These are phyloP conservation scores for Scrobipalpa atriplicella DNA, from an alignment of 2,888 invertebrate species.

Conservation along the genomic window DNA sequence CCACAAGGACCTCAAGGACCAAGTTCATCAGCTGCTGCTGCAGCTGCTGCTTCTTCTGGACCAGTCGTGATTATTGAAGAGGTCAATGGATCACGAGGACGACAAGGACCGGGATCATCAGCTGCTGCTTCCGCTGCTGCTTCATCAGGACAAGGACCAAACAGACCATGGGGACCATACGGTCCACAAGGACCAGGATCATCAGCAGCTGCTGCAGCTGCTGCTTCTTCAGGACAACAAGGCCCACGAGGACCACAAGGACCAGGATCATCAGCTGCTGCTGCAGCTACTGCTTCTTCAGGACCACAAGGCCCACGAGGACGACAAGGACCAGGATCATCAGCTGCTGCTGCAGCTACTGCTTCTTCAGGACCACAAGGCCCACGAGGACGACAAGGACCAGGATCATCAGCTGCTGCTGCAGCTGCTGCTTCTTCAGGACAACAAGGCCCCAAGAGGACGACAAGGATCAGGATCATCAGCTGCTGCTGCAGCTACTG, in stretches of 20 bases:
- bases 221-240: conserved; percentile 15
- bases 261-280: conserved; percentile 26
- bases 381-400: conserved; percentile 5
- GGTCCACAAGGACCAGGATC: conserved; percentile 25
- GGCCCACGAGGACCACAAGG: conserved; percentile 32
- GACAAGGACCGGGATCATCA: conserved; percentile 28
- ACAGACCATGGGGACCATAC: conserved; percentile 28
- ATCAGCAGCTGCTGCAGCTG: not conserved
- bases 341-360: conserved; percentile 29
- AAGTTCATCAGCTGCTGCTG: conserved; percentile 24
- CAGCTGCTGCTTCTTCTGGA: conserved; percentile 13
- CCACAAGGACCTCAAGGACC: conserved; percentile 24
- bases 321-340: conserved; percentile 11
- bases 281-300: conserved; percentile 23
- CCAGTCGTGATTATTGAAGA: not conserved
- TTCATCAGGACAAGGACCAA: conserved; percentile 20
- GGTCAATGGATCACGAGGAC: not conserved
- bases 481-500: not conserved
- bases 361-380: conserved; percentile 16
- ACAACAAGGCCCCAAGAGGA: conserved; percentile 31
- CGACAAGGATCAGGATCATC: conserved; percentile 10
- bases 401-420: conserved; percentile 23
- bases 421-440: conserved; percentile 29
- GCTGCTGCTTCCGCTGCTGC: not conserved
- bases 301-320: conserved; percentile 16